phyloP scores from a whole-genome alignment of 2,113 vertebrate species.

The Vicugna pacos region DNA sequence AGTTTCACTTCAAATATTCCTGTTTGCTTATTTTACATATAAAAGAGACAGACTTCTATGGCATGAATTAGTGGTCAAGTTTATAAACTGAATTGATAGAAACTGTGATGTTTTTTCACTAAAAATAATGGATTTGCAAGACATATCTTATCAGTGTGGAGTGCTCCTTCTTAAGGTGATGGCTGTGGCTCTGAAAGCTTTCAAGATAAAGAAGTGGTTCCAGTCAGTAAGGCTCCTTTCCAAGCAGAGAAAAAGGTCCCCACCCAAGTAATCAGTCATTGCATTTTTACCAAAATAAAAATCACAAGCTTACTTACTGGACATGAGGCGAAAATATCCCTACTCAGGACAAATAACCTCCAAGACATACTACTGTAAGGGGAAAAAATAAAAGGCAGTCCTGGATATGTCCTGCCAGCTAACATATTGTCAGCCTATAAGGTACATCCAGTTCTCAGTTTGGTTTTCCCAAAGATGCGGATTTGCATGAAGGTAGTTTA shows the following conservation, averaged over 20 bases:
- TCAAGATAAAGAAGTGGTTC: constrained; percentile 44
- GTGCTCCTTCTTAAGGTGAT: neutral
- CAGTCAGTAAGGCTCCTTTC: neutral
- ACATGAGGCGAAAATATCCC: neutral
- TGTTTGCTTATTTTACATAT: constrained; percentile 26
- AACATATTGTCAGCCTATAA: neutral
- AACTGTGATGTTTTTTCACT: neutral
- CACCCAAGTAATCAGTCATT: neutral
- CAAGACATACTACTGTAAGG: neutral
- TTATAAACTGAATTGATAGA: constrained; percentile 30
- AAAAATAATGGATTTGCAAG: constrained; percentile 19
- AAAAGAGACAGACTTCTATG: neutral
- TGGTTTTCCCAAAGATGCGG: constrained; percentile 10
- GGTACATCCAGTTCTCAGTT: neutral
- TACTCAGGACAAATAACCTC: constrained; percentile 5
- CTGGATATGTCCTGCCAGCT: neutral
- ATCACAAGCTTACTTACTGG: constrained; percentile 42
- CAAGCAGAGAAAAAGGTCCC: neutral
- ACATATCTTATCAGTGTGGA: neutral
- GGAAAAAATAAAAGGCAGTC: neutral
- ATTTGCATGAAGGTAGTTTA: neutral
- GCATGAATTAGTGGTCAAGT: neutral
- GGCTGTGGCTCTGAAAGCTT: constrained; percentile 34
- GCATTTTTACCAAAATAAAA: constrained; percentile 19
- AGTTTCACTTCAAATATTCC: constrained; percentile 46